Base-by-base conservation (phyloP, 2,888 invertebrate species). In the Exephanes ischioxanthus region DNA sequence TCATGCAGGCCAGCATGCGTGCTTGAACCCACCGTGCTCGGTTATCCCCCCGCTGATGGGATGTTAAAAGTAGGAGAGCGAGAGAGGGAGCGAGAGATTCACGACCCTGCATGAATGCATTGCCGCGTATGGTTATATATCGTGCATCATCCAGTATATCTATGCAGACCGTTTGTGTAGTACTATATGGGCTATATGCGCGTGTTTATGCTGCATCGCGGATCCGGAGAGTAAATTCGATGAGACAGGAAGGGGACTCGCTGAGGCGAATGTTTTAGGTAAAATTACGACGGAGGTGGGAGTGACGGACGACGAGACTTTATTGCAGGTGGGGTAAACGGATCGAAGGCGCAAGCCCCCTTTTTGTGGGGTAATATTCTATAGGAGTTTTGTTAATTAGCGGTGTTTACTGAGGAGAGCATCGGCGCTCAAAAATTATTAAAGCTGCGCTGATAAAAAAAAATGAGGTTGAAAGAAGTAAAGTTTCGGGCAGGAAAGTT, bases 1-100 rank as follows among this genome's bases (percentile, higher is more conserved):
- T 89, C 88, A 89, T 90, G 89, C 89, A 88, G 89, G 87, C 89
- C 83, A 85, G 86, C 87, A 81, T 81, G 85, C 81, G 85, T 83
- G 81, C 80, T 85, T 81, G 53, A 78, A 85, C 76, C 83, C 79
- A 81, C 76, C 83, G 77, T 79, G 76, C 79, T 81, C 81, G 78
- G 77, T 71, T 70, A 51, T 72, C 68, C 72, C 66, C 76, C 33
- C 45, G 19, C 67, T 22, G 30, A 9, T 37, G 19, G 5, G 73
- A 73, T 30, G 61, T 61, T 55, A 77, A 75, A 68, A 5, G 73
- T 68, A 30, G 41, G 67, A 55, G 67, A 67, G 67, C 41, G 66
- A 55, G 45, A 67, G 66, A 45, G 53, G 45, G 67, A 58, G 48
- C 55, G 45, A 48, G 71, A 80, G 63, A 37, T 71, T 53, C 79